A percentile compares a stretch with the other conserved stretches of the same genome.
These are phyloP conservation scores for Ectropis crepuscularia DNA, from an alignment of 2,888 invertebrate species.

Conservation along the genomic window DNA sequence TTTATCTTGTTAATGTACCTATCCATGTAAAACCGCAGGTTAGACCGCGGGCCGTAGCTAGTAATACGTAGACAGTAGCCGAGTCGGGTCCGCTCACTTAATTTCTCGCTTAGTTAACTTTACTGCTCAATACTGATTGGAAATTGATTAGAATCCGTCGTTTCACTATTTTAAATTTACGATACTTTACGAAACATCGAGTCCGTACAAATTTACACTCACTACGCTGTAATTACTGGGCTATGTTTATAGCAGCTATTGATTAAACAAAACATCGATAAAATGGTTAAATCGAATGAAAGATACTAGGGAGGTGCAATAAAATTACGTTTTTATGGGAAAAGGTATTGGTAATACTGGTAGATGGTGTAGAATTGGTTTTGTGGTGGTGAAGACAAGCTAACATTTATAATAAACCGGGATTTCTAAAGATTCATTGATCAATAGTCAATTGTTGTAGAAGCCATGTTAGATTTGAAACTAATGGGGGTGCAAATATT, in stretches of 20 bases:
- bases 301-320: conserved; percentile 31
- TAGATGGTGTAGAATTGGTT: conserved; percentile 10
- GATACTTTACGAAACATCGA: conserved; percentile 76
- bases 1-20: too few relatives aligned
- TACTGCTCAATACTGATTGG: conserved; percentile 78
- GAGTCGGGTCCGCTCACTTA: conserved; percentile 62
- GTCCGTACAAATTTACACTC: conserved; percentile 79
- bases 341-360: conserved; percentile 6
- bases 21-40: too few relatives aligned
- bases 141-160: conserved; percentile 81
- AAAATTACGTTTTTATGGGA: conserved; percentile 33
- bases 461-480: too few relatives aligned
- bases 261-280: conserved; percentile 78
- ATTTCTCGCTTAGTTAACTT: conserved; percentile 84
- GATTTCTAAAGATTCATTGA: too few relatives aligned
- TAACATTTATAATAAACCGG: background rate
- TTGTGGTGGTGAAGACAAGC: background rate
- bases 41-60: background rate
- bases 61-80: conserved; percentile 49
- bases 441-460: too few relatives aligned
- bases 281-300: conserved; percentile 55
- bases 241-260: conserved; percentile 70
- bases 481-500: too few relatives aligned
- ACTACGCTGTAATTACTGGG: conserved; percentile 77
- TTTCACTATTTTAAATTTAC: conserved; percentile 74